Base-by-base conservation (phyloP, 2,797 vertebrate genomes). In the Eulemur rubriventer region DNA sequence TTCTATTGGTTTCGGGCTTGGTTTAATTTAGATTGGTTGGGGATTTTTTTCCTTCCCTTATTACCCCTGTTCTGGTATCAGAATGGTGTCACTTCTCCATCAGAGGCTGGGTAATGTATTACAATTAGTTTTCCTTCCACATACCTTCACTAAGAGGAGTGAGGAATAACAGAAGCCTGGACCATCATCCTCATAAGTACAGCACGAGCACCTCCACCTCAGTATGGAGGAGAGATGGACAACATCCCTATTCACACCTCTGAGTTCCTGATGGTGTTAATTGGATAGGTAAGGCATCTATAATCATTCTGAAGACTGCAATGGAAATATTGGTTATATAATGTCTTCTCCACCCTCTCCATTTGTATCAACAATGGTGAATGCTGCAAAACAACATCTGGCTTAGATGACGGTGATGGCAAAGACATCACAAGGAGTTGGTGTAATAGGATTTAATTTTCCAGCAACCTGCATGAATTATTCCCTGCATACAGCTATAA, bases 1-100 rank as follows among this genome's bases (percentile, higher is more conserved):
- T 96, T 97, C 97, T 98, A 50, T 89, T 97, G 96, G 98, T 93
- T 98, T 98, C 91, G n/a, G 80, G 78, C 97, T 98, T 98, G 97
- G 90, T 97, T 94, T 97, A 87, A 93, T 97, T 87, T 92, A 86
- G 2, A 83, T 63, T 50, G 6, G 1, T n/a, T 89, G 67, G 41
- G 88, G 73, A 2, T 69, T 83, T 86, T 83, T 82, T 89, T 38
- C 48, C 89, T 89, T 81, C 26, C 28, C 7, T 69, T 57, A 46
- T 48, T 86, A 89, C 79, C 59, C 38, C 35, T 61, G 2, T 83
- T 81, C 86, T 94, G 35, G 17, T 80, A 67, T 67, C 65, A 72
- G 30, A 91, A 85, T 50, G 72, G 75, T n/a, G 7, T 70, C 50
- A 18, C 55, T 79, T 92, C 18, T 30, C 52, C 43, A 11, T 79